Evolutionary conservation across 1,140 invertebrate species (phyloP).

Genomic region (Acromyrmex charruanus): DNA sequence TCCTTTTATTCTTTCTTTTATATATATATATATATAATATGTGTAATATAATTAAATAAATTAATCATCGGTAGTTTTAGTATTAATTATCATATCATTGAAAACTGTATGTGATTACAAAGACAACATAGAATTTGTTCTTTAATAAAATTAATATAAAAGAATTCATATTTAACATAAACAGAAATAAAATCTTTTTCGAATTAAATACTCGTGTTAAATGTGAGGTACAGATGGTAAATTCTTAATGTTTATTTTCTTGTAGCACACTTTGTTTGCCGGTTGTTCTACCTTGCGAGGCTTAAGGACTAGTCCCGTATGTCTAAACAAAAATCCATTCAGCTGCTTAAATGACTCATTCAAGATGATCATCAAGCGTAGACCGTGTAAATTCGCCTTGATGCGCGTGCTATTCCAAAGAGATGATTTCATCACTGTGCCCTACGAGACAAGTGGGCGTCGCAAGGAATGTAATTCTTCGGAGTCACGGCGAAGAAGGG

Average conservation of each 20-base stretch:
- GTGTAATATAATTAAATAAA: background rate
- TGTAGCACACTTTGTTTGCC: background rate
- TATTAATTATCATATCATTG: background rate
- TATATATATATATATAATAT: background rate
- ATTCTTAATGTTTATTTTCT: conserved; percentile 7
- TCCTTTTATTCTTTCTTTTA: background rate
- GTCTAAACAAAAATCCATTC: conserved; percentile 56
- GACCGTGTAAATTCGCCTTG: conserved; percentile 56
- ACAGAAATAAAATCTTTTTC: background rate
- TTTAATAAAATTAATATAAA: background rate
- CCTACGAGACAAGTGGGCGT: conserved; percentile 63
- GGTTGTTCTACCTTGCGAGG: background rate
- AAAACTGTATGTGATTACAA: background rate
- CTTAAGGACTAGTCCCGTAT: background rate
- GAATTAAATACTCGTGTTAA: background rate
- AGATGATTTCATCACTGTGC: conserved; percentile 60
- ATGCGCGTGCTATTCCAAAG: conserved; percentile 45
- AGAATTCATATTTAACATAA: background rate
- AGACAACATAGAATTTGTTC: background rate
- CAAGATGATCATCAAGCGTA: conserved; percentile 1
- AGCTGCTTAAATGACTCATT: conserved; percentile 42
- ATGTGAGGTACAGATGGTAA: background rate
- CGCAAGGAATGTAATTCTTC: conserved; percentile 58
- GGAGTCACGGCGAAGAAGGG: background rate
- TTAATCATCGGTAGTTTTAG: background rate